Evolutionary conservation across 2,888 invertebrate species (phyloP), one percentile per base, ranked within the genome.

Genomic region (Philopedon plagiatum): DNA sequence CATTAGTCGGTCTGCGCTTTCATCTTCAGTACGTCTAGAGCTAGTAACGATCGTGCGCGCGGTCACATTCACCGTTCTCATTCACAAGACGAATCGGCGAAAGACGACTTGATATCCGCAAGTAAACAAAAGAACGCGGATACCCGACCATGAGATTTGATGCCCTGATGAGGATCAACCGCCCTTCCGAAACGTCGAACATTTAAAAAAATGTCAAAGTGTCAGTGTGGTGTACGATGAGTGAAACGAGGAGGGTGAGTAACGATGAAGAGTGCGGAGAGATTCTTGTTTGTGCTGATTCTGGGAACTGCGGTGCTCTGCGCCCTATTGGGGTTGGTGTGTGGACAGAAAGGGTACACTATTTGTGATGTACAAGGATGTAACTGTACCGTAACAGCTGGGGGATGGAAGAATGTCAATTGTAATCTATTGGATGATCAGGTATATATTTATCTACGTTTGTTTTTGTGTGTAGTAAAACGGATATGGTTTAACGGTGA

Each of bases 361-460:
- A 85, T 91, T 76, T 92, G 92, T 83, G 85, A 87, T 67, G 84
- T 87, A 84, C 82, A 85, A 69, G 90, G 87, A 78, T 92, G 92
- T 85, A 87, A 86, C 77, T 92, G 92, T 83, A 85, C 86, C 41
- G 85, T 87, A 58, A 88, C 87, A 61, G 86, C 87, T 26, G 89
- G 89, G 51, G 84, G 83, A 56, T 91, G 91, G 91, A 88, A 88
- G 79, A 87, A 86, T 78, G 87, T 92, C 80, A 91, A 91, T 85
- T 92, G 92, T 84, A 88, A 89, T 78, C 87, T 91, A 79, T 86
- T 86, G 74, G 83, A 84, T 68, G 85, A 87, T 81, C 88, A 91
- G 90, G 92, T 91, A 88, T 57, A 15, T 39, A 39, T 39, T 39
- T 39, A n/a, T 37, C 4, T 11, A n/a, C n/a, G n/a, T 37, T n/a